phyloP scores from a whole-genome alignment of 2,797 vertebrate species.

The Melopsittacus undulatus region DNA sequence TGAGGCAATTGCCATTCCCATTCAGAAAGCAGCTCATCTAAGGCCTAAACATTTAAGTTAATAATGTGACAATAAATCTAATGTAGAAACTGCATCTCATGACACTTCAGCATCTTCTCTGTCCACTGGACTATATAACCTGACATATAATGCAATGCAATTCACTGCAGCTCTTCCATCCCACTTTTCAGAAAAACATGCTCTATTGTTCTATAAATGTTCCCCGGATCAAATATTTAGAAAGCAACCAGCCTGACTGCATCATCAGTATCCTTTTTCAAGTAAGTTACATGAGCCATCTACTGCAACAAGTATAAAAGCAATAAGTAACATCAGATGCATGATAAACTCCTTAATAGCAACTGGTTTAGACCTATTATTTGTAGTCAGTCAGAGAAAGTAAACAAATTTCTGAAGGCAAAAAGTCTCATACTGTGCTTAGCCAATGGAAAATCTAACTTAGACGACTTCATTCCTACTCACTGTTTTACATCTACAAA shows the following conservation, averaged over 20 bases:
- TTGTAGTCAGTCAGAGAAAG: neutral
- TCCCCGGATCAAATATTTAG: neutral
- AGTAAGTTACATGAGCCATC: neutral
- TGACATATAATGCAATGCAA: accelerated
- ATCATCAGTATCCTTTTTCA: neutral
- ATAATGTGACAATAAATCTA: neutral
- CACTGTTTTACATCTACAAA: neutral
- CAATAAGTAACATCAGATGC: neutral
- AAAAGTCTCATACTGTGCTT: neutral
- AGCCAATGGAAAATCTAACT: neutral
- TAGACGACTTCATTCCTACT: neutral
- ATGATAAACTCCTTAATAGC: neutral
- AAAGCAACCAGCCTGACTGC: neutral
- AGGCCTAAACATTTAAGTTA: neutral
- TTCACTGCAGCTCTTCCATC: neutral
- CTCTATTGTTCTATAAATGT: neutral
- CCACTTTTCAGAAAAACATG: neutral
- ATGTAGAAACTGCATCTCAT: neutral
- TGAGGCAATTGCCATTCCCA: neutral
- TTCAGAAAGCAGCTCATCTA: neutral
- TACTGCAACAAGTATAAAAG: accelerated
- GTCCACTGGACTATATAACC: neutral
- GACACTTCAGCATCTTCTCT: neutral
- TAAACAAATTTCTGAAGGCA: neutral
- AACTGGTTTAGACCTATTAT: neutral